phyloP scores from a whole-genome alignment of 2,797 vertebrate genomes.

The Xenopus petersii region DNA sequence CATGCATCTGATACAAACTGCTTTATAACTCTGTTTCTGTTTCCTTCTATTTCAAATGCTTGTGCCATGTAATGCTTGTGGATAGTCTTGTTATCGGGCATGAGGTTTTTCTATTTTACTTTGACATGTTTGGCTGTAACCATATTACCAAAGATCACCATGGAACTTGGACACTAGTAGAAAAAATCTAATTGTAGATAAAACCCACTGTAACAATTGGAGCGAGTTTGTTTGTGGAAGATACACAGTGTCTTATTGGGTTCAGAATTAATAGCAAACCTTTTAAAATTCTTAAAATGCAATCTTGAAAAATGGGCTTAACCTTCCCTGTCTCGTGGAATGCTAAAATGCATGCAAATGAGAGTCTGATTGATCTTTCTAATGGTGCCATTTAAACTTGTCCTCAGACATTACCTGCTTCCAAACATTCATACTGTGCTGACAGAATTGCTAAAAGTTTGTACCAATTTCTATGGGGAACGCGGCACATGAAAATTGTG shows the following conservation, averaged over 20 bases:
- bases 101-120: no score
- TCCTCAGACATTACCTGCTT: conserved; percentile 51
- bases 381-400: conserved; percentile 66
- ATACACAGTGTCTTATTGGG: conserved; percentile 32
- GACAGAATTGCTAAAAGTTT: conserved; percentile 48
- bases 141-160: no score
- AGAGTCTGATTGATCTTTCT: conserved; percentile 66
- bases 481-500: conserved; percentile 7
- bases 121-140: no score
- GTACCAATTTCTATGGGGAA: conserved; percentile 26
- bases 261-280: conserved; percentile 58
- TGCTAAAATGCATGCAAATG: conserved; percentile 60
- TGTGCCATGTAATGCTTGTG: no score
- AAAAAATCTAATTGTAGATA: conserved; percentile 24
- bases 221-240: conserved; percentile 43
- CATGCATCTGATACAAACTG: no score
- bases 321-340: conserved; percentile 54
- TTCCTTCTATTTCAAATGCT: no score
- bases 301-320: conserved; percentile 62
- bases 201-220: conserved; percentile 24
- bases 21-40: no score
- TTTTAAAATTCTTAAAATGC: conserved; percentile 70
- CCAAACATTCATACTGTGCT: conserved; percentile 30
- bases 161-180: neutral
- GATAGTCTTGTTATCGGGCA: no score